These are phyloP conservation scores for Bufo gargarizans DNA, from an alignment of 2,113 vertebrate genomes.

Conservation along the genomic window DNA sequence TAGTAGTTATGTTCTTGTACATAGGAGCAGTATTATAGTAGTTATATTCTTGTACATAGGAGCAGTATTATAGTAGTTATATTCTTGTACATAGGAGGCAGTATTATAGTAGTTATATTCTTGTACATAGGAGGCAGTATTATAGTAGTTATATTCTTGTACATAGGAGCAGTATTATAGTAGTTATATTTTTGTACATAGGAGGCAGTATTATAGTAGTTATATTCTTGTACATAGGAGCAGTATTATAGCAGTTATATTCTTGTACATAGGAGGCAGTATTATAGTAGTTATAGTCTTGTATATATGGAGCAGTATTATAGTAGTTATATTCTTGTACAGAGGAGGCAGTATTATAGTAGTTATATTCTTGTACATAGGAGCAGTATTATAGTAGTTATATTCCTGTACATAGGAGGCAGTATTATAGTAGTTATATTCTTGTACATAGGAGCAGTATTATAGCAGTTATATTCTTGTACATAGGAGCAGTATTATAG, in stretches of 20 bases:
- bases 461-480: too few relatives aligned
- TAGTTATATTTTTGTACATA: too few relatives aligned
- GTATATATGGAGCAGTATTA: background rate
- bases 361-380: background rate
- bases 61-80: background rate
- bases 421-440: too few relatives aligned
- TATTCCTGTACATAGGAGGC: too few relatives aligned
- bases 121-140: background rate
- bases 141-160: constrained; percentile 4
- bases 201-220: too few relatives aligned
- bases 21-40: background rate
- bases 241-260: constrained; percentile 7
- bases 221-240: too few relatives aligned
- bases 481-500: too few relatives aligned
- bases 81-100: background rate
- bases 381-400: too few relatives aligned
- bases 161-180: background rate
- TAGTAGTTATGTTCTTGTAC: background rate
- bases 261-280: background rate
- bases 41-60: background rate
- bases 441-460: too few relatives aligned
- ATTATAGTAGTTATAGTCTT: constrained; percentile 7
- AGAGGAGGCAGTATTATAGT: background rate
- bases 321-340: background rate
- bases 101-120: constrained; percentile 5